A percentile compares a stretch with the other conserved stretches of the same genome.
Conservation (phyloP, 2,797 vertebrate genomes). For the Melanogrammus aeglefinus region DNA sequence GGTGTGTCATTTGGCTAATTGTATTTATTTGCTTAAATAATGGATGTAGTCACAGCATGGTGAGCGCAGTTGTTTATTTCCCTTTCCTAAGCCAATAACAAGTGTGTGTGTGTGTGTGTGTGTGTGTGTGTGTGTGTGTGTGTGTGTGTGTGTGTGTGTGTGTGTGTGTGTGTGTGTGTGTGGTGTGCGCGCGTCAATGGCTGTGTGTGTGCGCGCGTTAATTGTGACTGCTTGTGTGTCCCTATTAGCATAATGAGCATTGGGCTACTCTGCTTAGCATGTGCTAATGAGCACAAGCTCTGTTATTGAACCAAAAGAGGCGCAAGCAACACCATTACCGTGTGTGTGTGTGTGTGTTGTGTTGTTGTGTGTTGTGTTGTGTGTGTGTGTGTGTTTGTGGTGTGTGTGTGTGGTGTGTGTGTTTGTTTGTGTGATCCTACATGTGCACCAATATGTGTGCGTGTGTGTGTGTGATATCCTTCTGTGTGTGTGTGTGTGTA, state of each 20-base stretch:
- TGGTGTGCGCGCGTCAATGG: slow-evolving; percentile 10
- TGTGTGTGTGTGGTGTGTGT: too few relatives aligned
- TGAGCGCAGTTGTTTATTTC: slow-evolving; percentile 1
- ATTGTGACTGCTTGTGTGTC: slow-evolving; percentile 25
- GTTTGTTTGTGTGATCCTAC: too few relatives aligned
- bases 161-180: slow-evolving; percentile 1
- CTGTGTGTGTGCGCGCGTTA: slow-evolving; percentile 6
- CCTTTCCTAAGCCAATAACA: slow-evolving; percentile 3
- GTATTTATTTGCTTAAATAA: slow-evolving; percentile 5
- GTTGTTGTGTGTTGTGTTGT: too few relatives aligned
- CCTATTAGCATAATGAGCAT: slow-evolving; percentile 29
- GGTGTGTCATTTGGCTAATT: slow-evolving; percentile 8
- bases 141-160: background rate
- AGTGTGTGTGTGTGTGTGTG: background rate
- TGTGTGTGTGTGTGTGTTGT: too few relatives aligned
- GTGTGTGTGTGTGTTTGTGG: background rate
- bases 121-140: background rate
- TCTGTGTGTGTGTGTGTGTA: too few relatives aligned
- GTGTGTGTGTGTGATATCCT: background rate
- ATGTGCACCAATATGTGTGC: too few relatives aligned
- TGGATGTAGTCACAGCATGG: slow-evolving; percentile 9
- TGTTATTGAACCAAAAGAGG: slow-evolving; percentile 13
- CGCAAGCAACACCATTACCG: background rate
- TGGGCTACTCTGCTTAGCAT: slow-evolving; percentile 19
- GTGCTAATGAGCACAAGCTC: slow-evolving; percentile 24